Base-by-base conservation (phyloP, 2,113 vertebrate genomes). In the Nansenia antarctica region DNA sequence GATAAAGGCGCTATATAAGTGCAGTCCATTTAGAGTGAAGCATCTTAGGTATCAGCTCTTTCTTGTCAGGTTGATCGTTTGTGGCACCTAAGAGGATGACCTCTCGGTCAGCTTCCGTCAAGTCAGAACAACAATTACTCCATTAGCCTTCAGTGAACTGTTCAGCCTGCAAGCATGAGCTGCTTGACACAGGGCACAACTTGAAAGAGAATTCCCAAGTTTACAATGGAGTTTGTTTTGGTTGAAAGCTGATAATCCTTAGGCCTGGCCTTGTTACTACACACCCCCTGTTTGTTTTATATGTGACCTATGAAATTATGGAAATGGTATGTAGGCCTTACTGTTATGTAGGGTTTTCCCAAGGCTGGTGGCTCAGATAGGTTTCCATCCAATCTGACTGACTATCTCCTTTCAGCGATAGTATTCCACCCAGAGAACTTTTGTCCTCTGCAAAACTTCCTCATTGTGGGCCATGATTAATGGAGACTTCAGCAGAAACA, bases 241-340 rank as follows among this genome's bases (percentile, higher is more conserved):
- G 58, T 68, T 80, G 55, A 82, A 80, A 74, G 22, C 52, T 11
- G 62, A 53, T 69, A 57, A 45, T 73, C 74, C 70, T 18, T 5
- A 26, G 69, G 39, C 60, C 70, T 70, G 79, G 79, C 73, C 69
- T 63, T 70, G 73, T 83, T 85, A 67, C 68, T 34, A 14, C 37
- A 53, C 65, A 30, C 53, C 47, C n/a, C 6, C 4, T 76, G 72
- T 88, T 86, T 81, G 49, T 57, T 45, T 68, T 83, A 49, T 66
- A 69, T 27, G 52, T 80, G 82, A 83, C 76, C 82, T 84, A 79
- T 85, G 76, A 85, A 83, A 87, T 82, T 69, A 86, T 85, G 75
- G 45, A 64, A 82, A 82, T 79, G 65, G 53, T 70, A 75, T 76
- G 80, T 62, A 5, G 39, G 26, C 39, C n/a, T n/a, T 24, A 35